Evolutionary conservation across 2,797 vertebrate species (phyloP).

Genomic region (Hybognathus amarus): DNA sequence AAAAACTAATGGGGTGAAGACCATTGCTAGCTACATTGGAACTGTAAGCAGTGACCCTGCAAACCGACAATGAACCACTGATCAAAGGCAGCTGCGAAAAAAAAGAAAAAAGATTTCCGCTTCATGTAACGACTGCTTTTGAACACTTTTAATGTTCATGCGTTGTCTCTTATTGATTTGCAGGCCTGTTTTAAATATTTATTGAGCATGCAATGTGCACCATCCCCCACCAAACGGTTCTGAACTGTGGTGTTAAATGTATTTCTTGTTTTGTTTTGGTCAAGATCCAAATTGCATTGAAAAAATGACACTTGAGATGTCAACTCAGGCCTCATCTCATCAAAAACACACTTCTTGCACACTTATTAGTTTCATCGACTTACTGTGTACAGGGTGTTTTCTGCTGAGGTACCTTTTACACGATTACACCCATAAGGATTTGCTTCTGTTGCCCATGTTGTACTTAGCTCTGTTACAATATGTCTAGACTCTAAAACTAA

Average conservation of each 20-base stretch:
- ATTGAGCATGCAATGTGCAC: neutral
- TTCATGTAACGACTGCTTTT: conserved; percentile 18
- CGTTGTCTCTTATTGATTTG: conserved; percentile 9
- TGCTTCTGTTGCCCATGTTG: neutral
- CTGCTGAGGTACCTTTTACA: neutral
- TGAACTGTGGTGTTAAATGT: neutral
- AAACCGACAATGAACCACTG: conserved; percentile 55
- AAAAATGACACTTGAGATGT: neutral
- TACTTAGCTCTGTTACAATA: neutral
- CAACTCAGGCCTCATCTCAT: neutral
- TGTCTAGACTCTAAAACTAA: neutral
- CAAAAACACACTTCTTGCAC: neutral
- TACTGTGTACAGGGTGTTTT: neutral
- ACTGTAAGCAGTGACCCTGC: conserved; percentile 54
- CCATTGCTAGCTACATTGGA: conserved; percentile 52
- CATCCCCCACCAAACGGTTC: neutral
- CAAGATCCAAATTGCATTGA: neutral
- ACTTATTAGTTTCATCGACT: neutral
- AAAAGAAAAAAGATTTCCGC: conserved; percentile 48
- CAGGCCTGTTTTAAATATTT: neutral
- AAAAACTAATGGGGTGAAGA: conserved; percentile 63
- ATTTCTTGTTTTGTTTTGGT: neutral
- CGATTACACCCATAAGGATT: neutral
- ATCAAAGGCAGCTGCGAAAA: conserved; percentile 58
- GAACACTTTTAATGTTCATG: conserved; percentile 3